Percentiles rank a stretch among this genome's conserved stretches.
Evolutionary conservation across 2,797 vertebrate genomes (phyloP).

Genomic region (Pseudochromis fuscus): DNA sequence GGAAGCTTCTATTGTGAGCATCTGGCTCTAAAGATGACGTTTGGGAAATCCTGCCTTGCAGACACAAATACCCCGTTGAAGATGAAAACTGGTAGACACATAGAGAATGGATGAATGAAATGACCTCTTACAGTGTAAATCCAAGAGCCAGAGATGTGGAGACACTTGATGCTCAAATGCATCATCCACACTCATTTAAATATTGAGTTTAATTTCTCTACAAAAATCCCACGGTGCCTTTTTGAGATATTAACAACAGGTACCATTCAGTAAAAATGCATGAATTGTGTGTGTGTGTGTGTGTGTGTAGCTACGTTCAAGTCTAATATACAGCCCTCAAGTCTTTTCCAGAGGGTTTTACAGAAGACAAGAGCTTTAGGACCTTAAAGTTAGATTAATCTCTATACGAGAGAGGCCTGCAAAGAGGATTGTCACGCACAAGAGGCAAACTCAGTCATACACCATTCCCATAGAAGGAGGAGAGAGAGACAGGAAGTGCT

Average conservation of each 20-base stretch:
- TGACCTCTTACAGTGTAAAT: neutral
- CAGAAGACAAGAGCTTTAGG: too few species aligned
- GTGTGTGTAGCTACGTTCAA: neutral
- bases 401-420: neutral
- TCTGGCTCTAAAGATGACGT: constrained; percentile 14
- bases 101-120: neutral
- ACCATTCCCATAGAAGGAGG: neutral
- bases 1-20: neutral
- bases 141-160: neutral
- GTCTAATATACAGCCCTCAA: neutral
- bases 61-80: neutral
- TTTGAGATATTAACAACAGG: neutral
- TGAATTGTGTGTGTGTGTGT: neutral
- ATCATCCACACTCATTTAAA: neutral
- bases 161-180: neutral
- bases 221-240: neutral
- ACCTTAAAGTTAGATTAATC: neutral
- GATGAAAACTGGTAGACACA: neutral
- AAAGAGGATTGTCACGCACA: neutral
- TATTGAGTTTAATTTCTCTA: neutral
- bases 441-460: neutral
- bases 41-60: neutral
- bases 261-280: neutral
- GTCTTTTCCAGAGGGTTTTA: neutral
- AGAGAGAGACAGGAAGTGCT: neutral